Base-by-base conservation (phyloP, 2,113 vertebrate genomes). In the Phyllostomus hastatus region DNA sequence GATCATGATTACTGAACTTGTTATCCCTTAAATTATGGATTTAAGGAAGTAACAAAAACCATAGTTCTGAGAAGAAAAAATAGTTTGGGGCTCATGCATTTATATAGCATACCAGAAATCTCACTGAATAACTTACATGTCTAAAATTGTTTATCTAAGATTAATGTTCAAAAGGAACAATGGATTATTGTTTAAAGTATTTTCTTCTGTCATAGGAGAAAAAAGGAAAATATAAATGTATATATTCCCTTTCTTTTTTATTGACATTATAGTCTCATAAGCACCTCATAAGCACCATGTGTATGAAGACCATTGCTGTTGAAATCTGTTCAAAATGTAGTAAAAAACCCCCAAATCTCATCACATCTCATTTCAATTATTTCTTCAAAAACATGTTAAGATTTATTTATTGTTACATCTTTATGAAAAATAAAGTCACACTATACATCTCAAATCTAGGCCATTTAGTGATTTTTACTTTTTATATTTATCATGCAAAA, bases 1-100 rank as follows among this genome's bases (percentile, higher is more conserved):
- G 95, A 97, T 97, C 91, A 97, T 76, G 59, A 92, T 75, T 98
- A 98, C 98, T 91, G 85, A 97, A 88, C 81, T 96, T 38, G 35
- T 38, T 38, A 61, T 66, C 94, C 83, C 96, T 97, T 96, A 98
- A 98, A 97, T 61, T 85, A 92, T 64, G 54, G 73, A 92, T 97
- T 98, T 95, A 97, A 95, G 90, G 86, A 91, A 97, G 79, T 97
- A 19, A 94, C 91, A 66, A 92, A 93, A 97, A 92, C 17, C 48
- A 28, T 35, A 95, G 1, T 90, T 80, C 75, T 96, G 43, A 38
- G 79, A 54, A 97, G 90, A 96, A 95, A 91, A 96, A 88, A 89
- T 95, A 81, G 86, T 1, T 7, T 96, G 38, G 66, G 79, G 90
- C 17, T 97, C 69, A 96, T 75, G 78, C 83, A 82, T 26, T 64